Conservation (phyloP, 1,140 invertebrate species). For the Pseudachorutes palmiensis region DNA sequence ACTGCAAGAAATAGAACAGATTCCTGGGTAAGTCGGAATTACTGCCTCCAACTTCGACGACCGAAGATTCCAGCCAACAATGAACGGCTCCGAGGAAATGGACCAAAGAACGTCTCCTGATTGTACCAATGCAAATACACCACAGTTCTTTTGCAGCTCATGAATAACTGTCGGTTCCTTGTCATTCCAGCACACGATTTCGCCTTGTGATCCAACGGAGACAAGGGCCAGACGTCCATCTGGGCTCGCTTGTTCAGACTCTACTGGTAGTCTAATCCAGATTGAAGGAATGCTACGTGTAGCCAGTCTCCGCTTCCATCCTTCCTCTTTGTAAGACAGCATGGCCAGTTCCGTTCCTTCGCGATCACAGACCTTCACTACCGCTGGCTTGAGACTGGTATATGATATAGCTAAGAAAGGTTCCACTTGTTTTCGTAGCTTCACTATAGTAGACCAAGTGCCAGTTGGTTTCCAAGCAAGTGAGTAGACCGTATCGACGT, state of each 20-base stretch:
- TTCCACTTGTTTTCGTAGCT: background rate
- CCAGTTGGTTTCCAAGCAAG: conserved; percentile 22
- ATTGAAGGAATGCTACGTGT: too few relatives aligned
- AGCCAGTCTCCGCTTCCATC: too few relatives aligned
- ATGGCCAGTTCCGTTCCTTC: conserved; percentile 33
- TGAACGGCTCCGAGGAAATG: conserved; percentile 21
- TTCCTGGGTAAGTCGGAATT: conserved; percentile 28
- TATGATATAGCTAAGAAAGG: conserved; percentile 23
- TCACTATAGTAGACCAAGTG: conserved; percentile 17
- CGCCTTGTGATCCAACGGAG: conserved; percentile 16
- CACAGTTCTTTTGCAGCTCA: conserved; percentile 15
- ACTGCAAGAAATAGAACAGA: conserved; percentile 19
- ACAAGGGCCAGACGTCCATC: conserved; percentile 17
- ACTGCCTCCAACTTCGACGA: conserved; percentile 11
- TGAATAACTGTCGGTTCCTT: conserved; percentile 13
- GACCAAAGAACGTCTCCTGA: conserved; percentile 34
- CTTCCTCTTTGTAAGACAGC: too few relatives aligned
- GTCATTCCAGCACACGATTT: conserved; percentile 19
- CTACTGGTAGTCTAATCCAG: too few relatives aligned
- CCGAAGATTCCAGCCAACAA: conserved; percentile 34
- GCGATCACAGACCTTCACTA: conserved; percentile 29
- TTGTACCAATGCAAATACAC: conserved; percentile 28
- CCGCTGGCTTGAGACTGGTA: conserved; percentile 16
- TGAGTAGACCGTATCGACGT: conserved; percentile 26
- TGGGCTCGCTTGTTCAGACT: too few relatives aligned